Evolutionary conservation across 1,140 invertebrate genomes (phyloP).

Genomic region (Cyrtorhinus lividipennis): DNA sequence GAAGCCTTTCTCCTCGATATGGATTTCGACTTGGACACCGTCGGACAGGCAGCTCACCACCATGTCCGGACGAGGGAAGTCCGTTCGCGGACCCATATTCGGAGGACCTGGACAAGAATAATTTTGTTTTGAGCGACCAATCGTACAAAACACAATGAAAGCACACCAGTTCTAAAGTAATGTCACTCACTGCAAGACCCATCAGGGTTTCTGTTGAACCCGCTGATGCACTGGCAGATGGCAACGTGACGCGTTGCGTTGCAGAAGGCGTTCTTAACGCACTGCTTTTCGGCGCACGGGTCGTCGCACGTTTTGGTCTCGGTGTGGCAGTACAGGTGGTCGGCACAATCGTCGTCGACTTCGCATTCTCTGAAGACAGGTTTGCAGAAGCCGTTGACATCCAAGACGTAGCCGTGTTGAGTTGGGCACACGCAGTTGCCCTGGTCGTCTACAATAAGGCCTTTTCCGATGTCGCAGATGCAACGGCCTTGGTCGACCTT

Average conservation of each 20-base stretch:
- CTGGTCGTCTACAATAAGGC: constrained; percentile 54
- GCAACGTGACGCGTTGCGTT: constrained; percentile 62
- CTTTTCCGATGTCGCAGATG: constrained; percentile 59
- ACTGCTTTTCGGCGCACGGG: constrained; percentile 53
- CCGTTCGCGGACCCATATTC: constrained; percentile 35
- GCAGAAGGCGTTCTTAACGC: constrained; percentile 63
- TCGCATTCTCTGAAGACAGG: constrained; percentile 57
- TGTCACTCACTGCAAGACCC: constrained; percentile 50
- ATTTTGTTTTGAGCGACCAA: constrained; percentile 6
- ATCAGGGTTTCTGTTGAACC: constrained; percentile 52
- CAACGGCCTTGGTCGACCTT: constrained; percentile 62
- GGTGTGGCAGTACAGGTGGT: constrained; percentile 54
- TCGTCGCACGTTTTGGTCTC: constrained; percentile 54
- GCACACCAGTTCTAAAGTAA: too few relatives aligned
- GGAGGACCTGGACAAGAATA: too few relatives aligned
- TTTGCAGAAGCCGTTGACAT: constrained; percentile 35
- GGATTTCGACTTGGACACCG: constrained; percentile 75
- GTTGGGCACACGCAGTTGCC: constrained; percentile 63
- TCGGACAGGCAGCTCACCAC: constrained; percentile 78
- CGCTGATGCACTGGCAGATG: constrained; percentile 56
- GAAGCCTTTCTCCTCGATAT: constrained; percentile 62
- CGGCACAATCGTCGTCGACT: constrained; percentile 57
- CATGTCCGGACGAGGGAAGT: constrained; percentile 73
- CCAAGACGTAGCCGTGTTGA: constrained; percentile 51
- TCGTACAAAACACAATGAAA: constrained; percentile 18